A percentile compares a stretch with the other conserved stretches of the same genome.
Evolutionary conservation across 2,113 vertebrate genomes (phyloP).

Genomic region (Pardalotus punctatus): DNA sequence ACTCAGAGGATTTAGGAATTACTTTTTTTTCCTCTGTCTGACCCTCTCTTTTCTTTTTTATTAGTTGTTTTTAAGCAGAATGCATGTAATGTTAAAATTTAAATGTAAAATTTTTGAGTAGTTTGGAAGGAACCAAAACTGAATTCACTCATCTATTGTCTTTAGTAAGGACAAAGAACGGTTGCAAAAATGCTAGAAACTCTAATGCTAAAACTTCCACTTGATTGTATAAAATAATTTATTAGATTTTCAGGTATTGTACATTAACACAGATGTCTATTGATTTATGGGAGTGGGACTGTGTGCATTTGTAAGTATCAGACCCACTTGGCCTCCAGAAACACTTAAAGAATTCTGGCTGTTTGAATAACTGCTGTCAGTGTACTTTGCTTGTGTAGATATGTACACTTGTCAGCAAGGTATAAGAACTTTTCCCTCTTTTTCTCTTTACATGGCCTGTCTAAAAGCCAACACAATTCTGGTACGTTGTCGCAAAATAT

Average conservation of each 20-base stretch:
- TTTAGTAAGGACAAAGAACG: background rate
- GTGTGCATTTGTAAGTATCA: background rate
- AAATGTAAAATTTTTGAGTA: background rate
- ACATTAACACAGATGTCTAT: background rate
- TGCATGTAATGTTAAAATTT: background rate
- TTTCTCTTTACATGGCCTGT: background rate
- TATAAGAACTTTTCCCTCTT: background rate
- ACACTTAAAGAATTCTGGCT: background rate
- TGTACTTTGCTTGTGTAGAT: background rate
- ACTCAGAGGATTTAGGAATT: slow-evolving; percentile 8
- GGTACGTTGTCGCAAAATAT: background rate
- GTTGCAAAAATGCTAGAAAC: background rate
- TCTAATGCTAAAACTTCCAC: background rate
- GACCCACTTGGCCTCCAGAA: accelerated
- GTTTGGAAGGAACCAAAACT: background rate
- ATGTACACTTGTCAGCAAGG: background rate
- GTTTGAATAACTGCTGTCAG: background rate
- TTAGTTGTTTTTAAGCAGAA: background rate
- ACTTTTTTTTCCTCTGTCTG: background rate
- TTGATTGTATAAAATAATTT: background rate
- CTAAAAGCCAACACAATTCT: background rate
- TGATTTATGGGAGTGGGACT: background rate
- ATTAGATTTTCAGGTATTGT: background rate
- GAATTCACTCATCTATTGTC: background rate
- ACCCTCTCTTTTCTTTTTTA: background rate